These are phyloP conservation scores for Rhea americana DNA, from an alignment of 2,113 vertebrate genomes.

Conservation along the genomic window DNA sequence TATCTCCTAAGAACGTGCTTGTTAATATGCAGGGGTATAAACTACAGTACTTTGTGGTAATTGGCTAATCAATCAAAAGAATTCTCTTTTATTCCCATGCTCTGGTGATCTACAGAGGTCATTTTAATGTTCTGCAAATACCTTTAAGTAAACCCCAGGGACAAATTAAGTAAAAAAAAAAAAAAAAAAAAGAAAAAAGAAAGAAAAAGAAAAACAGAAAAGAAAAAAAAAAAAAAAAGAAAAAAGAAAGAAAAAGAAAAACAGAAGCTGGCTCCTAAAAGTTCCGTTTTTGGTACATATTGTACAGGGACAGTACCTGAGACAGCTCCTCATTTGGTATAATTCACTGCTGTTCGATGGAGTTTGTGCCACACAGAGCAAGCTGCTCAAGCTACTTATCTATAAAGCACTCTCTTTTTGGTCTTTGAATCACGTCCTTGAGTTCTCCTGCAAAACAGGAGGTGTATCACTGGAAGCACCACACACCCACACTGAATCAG, in stretches of 20 bases:
- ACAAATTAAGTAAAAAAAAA: background rate
- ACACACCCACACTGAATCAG: background rate
- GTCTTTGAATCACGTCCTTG: background rate
- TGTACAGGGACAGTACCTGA: background rate
- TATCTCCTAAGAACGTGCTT: background rate
- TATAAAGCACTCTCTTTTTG: background rate
- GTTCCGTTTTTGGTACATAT: background rate
- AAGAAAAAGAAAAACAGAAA: background rate
- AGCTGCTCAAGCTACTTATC: background rate
- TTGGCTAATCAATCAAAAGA: conserved; percentile 66
- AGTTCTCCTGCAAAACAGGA: background rate
- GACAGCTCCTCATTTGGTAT: background rate
- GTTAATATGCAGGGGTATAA: conserved; percentile 50
- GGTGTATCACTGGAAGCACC: background rate
- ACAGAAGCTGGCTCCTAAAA: background rate
- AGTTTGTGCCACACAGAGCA: background rate
- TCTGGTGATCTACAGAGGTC: conserved; percentile 28
- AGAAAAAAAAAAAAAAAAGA: too few relatives aligned
- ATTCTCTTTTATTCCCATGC: conserved; percentile 38
- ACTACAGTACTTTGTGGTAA: conserved; percentile 42
- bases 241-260: background rate
- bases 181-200: background rate
- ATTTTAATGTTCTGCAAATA: conserved; percentile 64
- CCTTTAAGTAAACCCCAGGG: conserved; percentile 19
- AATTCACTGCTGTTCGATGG: background rate